A percentile compares a stretch with the other conserved stretches of the same genome.
Conservation (phyloP, 2,113 vertebrate species). For the Mirounga angustirostris region DNA sequence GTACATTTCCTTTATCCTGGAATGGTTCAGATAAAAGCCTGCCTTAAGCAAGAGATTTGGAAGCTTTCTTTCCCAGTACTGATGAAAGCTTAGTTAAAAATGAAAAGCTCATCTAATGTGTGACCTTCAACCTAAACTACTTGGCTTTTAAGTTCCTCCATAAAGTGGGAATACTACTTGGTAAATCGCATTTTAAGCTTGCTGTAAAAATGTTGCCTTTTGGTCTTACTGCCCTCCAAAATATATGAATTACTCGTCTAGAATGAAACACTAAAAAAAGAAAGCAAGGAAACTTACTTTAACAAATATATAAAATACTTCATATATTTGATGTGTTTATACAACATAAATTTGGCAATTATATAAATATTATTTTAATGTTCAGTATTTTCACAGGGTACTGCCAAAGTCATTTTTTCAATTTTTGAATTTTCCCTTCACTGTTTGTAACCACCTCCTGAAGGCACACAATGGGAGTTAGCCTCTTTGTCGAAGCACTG, state of each 20-base stretch:
- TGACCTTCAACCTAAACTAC: neutral
- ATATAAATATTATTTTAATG: neutral
- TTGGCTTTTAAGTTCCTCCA: neutral
- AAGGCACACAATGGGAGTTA: neutral
- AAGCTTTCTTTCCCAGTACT: neutral
- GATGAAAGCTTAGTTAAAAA: neutral
- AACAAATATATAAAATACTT: conserved; percentile 12
- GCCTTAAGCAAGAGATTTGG: neutral
- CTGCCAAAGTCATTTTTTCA: conserved; percentile 20
- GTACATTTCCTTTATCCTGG: neutral
- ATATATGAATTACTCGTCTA: conserved; percentile 12
- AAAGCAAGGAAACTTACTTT: neutral
- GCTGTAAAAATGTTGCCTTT: conserved; percentile 32
- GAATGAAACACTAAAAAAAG: neutral
- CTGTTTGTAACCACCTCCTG: conserved; percentile 11
- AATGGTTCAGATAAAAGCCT: neutral
- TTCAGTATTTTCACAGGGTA: neutral
- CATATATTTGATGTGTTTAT: neutral
- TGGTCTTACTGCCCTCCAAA: neutral
- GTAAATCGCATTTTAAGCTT: neutral
- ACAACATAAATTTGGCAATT: neutral
- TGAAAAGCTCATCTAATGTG: neutral
- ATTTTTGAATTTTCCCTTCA: conserved; percentile 17
- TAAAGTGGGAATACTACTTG: neutral
- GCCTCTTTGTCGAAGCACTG: neutral